Conservation (phyloP, 30 jellyfish, hydroid and myxozoan species). For the Sanderia malayensis region DNA sequence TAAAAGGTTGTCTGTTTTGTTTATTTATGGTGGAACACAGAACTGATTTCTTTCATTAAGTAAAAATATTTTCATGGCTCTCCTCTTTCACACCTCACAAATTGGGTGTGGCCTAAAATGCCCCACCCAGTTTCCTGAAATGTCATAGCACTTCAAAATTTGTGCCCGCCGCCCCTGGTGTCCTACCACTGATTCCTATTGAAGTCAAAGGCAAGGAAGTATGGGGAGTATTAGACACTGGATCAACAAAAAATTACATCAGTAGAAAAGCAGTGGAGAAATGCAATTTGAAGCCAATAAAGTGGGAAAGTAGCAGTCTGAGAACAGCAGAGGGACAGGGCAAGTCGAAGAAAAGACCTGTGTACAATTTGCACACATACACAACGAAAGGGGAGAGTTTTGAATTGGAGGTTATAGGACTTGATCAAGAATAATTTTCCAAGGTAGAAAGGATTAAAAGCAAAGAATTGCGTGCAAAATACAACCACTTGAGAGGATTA, state of each 20-base stretch:
- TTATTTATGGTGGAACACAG: no score
- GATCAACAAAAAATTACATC: constrained; percentile 6
- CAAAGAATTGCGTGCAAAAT: constrained; percentile 29
- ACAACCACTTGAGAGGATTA: constrained; percentile 40
- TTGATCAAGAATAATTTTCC: constrained; percentile 36
- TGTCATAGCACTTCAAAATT: no score
- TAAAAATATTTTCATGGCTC: no score
- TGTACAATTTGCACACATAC: background rate
- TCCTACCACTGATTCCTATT: constrained; percentile 41
- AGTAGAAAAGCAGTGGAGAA: constrained; percentile 16
- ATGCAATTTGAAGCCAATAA: background rate
- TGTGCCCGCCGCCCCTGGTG: no score
- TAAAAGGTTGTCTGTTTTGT: no score
- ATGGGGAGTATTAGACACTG: constrained; percentile 15
- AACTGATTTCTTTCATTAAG: no score
- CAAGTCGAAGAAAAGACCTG: background rate
- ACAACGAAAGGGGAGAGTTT: constrained; percentile 23
- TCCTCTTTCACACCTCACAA: no score
- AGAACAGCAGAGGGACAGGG: constrained; percentile 31
- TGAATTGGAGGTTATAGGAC: constrained; percentile 29
- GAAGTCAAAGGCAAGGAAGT: constrained; percentile 19
- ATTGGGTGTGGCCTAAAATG: no score
- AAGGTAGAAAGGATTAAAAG: constrained; percentile 24
- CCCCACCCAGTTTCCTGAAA: no score
- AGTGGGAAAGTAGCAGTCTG: constrained; percentile 42